Conservation (phyloP, 2,113 vertebrate genomes). For the Alligator mississippiensis region DNA sequence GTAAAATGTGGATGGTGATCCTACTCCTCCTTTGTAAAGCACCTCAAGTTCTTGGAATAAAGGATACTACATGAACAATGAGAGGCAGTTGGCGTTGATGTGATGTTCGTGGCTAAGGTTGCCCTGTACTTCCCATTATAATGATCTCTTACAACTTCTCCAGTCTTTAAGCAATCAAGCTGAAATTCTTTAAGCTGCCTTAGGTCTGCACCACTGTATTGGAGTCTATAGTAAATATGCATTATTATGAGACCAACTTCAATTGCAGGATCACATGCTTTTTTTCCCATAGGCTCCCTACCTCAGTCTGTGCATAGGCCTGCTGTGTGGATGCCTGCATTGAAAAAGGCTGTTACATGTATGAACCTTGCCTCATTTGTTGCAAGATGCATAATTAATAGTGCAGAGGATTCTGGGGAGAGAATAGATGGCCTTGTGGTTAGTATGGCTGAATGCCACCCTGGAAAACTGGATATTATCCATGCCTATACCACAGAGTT, state of each 20-base stretch:
- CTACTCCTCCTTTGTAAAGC: background rate
- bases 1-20: background rate
- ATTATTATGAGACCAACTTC: background rate
- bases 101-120: background rate
- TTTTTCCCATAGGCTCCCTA: background rate
- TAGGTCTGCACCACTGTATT: background rate
- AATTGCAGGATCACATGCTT: fast-evolving
- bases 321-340: background rate
- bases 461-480: background rate
- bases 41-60: too few species aligned
- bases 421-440: fast-evolving
- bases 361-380: background rate
- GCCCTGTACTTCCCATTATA: background rate
- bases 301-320: background rate
- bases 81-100: too few species aligned
- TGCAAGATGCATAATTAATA: background rate
- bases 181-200: background rate
- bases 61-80: too few species aligned
- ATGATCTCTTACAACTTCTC: background rate
- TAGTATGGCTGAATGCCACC: background rate
- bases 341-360: background rate
- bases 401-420: background rate
- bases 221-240: background rate
- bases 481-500: background rate
- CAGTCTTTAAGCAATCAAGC: background rate